Percentiles rank a stretch among this genome's conserved stretches.
Conservation (phyloP, 2,113 vertebrate species). For the Stigmatopora argus region DNA sequence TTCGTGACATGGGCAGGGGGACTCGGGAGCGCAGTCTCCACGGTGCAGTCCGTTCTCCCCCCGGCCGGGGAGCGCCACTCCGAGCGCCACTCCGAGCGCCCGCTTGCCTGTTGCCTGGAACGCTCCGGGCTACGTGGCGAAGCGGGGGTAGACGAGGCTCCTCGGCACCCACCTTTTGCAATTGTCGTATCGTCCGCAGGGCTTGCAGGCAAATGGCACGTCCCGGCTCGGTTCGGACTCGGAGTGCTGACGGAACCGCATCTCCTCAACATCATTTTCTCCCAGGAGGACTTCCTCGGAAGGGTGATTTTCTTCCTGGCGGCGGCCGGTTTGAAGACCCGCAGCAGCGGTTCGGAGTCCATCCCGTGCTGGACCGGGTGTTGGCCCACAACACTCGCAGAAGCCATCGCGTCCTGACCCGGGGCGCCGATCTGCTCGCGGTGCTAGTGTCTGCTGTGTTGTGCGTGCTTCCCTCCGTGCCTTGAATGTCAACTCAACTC, state of each 20-base stretch:
- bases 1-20: slow-evolving; percentile 7
- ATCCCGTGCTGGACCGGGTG: slow-evolving; percentile 64
- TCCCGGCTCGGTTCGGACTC: not conserved
- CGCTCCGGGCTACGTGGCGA: slow-evolving; percentile 52
- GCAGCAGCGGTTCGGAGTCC: slow-evolving; percentile 65
- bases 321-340: slow-evolving; percentile 57
- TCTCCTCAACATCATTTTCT: slow-evolving; percentile 51
- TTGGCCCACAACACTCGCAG: slow-evolving; percentile 71
- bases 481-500: slow-evolving; percentile 58
- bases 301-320: slow-evolving; percentile 51
- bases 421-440: not conserved
- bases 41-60: slow-evolving; percentile 1
- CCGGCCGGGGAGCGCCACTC: not conserved
- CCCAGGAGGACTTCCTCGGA: slow-evolving; percentile 45
- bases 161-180: slow-evolving; percentile 32
- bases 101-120: not conserved
- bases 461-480: slow-evolving; percentile 25
- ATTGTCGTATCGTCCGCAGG: slow-evolving; percentile 7
- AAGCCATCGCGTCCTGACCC: slow-evolving; percentile 68
- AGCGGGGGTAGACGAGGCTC: slow-evolving; percentile 20
- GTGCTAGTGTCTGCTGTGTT: slow-evolving; percentile 26
- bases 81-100: slow-evolving; percentile 7
- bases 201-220: slow-evolving; percentile 15
- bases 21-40: slow-evolving; percentile 15
- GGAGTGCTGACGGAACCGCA: slow-evolving; percentile 18